A percentile compares a stretch with the other conserved stretches of the same genome.
Evolutionary conservation across 2,888 invertebrate genomes (phyloP).

Genomic region (Mimachlamys varia): DNA sequence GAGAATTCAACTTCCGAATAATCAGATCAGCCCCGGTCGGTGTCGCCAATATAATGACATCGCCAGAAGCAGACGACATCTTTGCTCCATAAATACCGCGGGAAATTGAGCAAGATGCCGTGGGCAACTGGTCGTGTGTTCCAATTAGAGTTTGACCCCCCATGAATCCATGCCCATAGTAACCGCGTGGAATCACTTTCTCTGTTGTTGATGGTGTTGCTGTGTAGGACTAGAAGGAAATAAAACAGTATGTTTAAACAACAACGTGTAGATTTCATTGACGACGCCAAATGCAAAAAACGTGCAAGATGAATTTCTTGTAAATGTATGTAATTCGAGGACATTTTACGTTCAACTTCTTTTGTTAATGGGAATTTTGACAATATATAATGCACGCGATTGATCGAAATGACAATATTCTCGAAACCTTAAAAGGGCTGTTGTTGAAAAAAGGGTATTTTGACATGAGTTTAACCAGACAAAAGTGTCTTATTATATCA

Average conservation of each 20-base stretch:
- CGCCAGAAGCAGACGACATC: slow-evolving; percentile 19
- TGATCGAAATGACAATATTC: no score
- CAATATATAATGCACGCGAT: no score
- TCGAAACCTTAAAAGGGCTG: no score
- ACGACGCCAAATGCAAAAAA: neutral
- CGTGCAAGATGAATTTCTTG: no score
- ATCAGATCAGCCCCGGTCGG: neutral
- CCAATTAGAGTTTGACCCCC: slow-evolving; percentile 20
- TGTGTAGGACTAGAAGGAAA: neutral
- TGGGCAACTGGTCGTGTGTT: neutral
- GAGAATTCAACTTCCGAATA: slow-evolving; percentile 18
- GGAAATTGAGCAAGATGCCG: slow-evolving; percentile 25
- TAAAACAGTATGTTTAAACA: neutral
- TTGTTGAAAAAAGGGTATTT: no score
- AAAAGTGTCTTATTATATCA: no score
- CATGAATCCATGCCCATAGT: neutral
- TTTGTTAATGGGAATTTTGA: no score
- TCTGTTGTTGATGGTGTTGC: neutral
- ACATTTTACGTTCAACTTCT: no score
- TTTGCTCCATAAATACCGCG: slow-evolving; percentile 27
- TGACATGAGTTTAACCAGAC: no score
- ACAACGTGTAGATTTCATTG: neutral
- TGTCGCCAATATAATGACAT: slow-evolving; percentile 33
- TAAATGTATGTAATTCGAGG: no score
- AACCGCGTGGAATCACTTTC: neutral